Evolutionary conservation across 2,113 vertebrate genomes (phyloP), one percentile per base, ranked within the genome.

Genomic region (Elephantulus edwardii): DNA sequence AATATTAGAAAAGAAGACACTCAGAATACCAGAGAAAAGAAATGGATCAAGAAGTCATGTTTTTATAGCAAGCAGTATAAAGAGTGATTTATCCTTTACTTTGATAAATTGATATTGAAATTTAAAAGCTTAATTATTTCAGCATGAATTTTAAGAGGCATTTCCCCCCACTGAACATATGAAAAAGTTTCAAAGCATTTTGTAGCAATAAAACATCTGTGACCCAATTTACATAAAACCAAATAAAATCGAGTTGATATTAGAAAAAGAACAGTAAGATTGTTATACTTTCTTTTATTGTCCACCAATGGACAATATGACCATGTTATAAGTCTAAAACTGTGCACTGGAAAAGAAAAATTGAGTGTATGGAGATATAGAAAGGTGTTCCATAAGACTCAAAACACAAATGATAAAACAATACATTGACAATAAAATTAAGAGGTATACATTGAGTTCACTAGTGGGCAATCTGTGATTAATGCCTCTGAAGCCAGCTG

Each of bases 161-260:
- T 35, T 38, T 94, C 96, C 96, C 24, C 56, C 94, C 93, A 77
- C 86, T 91, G 96, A 90, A 94, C 90, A 64, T 5, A 10, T 50
- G 58, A 95, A 96, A 95, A 93, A 86, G 19, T 93, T 94, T 96
- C 82, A 87, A 79, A 83, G 80, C 93, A 93, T 93, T 97, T 94
- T 95, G 91, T 72, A 87, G 82, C 82, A 74, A 93, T 96, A 93
- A 95, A 97, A 97, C 96, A 91, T 96, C 97, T 97, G 96, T 92
- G 92, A 95, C 83, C 95, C 95, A 96, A 97, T 97, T 97, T 97
- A 90, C 97, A 97, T 97, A 95, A 97, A 95, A 95, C 82, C 94
- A 90, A 96, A 94, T 89, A 91, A 96, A 96, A 96, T 54, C 54
- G 70, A 95, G 96, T 91, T 96, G 78, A 96, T 95, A 95, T 94